phyloP scores from a whole-genome alignment of 2,113 vertebrate species.

The Ameiurus melas region DNA sequence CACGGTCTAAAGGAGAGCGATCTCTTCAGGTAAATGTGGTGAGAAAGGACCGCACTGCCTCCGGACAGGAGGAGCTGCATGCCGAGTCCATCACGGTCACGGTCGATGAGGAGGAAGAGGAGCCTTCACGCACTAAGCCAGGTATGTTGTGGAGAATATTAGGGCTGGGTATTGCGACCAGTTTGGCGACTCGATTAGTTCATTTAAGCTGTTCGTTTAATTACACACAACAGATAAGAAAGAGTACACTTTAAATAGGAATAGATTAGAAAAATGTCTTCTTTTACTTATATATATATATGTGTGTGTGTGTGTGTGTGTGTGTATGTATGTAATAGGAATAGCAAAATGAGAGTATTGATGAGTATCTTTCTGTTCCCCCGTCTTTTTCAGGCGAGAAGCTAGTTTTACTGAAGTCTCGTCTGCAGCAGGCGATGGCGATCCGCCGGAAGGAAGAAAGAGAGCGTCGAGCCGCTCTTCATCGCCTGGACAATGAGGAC shows the following conservation, averaged over 20 bases:
- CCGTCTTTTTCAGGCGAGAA: slow-evolving; percentile 79
- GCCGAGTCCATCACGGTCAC: slow-evolving; percentile 78
- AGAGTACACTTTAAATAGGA: no score
- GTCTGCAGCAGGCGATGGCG: slow-evolving; percentile 95
- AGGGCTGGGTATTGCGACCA: no score
- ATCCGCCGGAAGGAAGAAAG: slow-evolving; percentile 84
- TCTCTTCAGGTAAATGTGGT: slow-evolving; percentile 80
- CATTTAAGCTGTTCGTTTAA: no score
- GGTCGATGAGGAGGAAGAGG: slow-evolving; percentile 77
- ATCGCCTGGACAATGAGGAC: slow-evolving; percentile 92
- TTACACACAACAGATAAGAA: no score
- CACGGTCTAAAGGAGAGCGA: slow-evolving; percentile 66
- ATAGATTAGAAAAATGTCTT: no score
- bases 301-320: no score
- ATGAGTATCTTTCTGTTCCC: background rate
- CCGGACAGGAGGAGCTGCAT: slow-evolving; percentile 84
- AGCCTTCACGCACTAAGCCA: slow-evolving; percentile 74
- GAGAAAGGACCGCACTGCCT: slow-evolving; percentile 77
- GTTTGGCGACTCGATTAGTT: no score
- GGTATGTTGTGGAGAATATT: slow-evolving; percentile 65
- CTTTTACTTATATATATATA: no score
- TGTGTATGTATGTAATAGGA: no score
- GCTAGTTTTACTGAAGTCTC: slow-evolving; percentile 86
- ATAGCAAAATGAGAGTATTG: no score
- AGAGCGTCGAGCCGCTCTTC: slow-evolving; percentile 79